Conservation (phyloP, 2,888 invertebrate genomes). For the Apodemia zela region DNA sequence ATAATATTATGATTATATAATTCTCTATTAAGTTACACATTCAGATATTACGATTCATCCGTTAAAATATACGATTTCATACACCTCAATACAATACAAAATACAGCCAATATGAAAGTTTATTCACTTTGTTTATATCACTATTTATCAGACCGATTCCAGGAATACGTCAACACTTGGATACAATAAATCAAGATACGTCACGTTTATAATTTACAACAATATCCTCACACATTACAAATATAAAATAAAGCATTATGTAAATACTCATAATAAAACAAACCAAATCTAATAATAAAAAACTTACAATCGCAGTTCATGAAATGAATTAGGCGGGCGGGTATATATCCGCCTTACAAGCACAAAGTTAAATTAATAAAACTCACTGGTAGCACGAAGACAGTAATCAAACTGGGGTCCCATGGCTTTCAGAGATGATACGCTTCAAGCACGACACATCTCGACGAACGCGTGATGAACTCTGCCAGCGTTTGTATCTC, state of each 20-base stretch:
- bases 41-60: no score
- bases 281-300: neutral
- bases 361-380: slow-evolving; percentile 17
- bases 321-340: slow-evolving; percentile 18
- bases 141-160: slow-evolving; percentile 4
- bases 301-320: neutral
- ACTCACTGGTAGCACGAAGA: slow-evolving; percentile 73
- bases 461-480: slow-evolving; percentile 61
- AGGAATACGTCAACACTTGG: neutral
- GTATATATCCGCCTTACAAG: slow-evolving; percentile 3
- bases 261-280: neutral
- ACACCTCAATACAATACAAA: neutral
- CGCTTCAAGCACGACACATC: slow-evolving; percentile 64
- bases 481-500: slow-evolving; percentile 46
- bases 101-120: neutral
- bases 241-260: neutral
- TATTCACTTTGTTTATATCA: slow-evolving; percentile 8
- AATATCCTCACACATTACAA: neutral
- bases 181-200: slow-evolving; percentile 1
- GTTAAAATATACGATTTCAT: neutral
- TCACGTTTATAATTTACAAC: no score
- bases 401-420: slow-evolving; percentile 77
- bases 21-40: no score
- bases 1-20: no score
- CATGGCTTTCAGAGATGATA: slow-evolving; percentile 43